phyloP scores from a whole-genome alignment of 1,140 invertebrate genomes.

The Dolichoris vasculosae region DNA sequence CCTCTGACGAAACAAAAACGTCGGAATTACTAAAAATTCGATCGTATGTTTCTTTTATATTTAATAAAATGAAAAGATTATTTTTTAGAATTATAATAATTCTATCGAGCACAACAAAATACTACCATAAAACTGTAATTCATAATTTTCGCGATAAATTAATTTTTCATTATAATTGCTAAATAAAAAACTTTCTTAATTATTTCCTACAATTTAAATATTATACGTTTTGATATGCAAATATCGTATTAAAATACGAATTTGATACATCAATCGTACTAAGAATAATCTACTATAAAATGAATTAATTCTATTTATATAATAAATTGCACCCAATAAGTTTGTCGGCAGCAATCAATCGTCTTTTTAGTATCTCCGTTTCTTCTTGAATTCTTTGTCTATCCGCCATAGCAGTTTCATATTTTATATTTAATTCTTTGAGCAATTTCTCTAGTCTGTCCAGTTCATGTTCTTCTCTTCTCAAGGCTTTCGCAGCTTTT shows the following conservation, averaged over 20 bases:
- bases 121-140: no score
- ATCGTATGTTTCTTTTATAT: neutral
- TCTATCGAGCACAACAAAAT: no score
- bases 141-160: no score
- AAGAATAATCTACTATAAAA: neutral
- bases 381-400: conserved; percentile 87
- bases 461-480: conserved; percentile 86
- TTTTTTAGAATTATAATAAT: no score
- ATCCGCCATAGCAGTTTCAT: conserved; percentile 84
- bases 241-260: no score
- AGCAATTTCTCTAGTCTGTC: conserved; percentile 82
- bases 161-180: no score
- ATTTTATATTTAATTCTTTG: conserved; percentile 81
- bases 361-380: conserved; percentile 86
- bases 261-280: no score
- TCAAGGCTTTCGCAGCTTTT: conserved; percentile 80
- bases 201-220: no score
- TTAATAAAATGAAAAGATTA: no score
- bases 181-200: no score
- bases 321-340: conserved; percentile 75
- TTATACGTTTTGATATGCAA: no score
- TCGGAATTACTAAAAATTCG: neutral
- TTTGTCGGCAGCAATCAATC: conserved; percentile 88
- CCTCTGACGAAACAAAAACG: conserved; percentile 73
- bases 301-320: neutral